phyloP scores from a whole-genome alignment of 64 coral and sea anemone species.

The Astreopora myriophthalma region DNA sequence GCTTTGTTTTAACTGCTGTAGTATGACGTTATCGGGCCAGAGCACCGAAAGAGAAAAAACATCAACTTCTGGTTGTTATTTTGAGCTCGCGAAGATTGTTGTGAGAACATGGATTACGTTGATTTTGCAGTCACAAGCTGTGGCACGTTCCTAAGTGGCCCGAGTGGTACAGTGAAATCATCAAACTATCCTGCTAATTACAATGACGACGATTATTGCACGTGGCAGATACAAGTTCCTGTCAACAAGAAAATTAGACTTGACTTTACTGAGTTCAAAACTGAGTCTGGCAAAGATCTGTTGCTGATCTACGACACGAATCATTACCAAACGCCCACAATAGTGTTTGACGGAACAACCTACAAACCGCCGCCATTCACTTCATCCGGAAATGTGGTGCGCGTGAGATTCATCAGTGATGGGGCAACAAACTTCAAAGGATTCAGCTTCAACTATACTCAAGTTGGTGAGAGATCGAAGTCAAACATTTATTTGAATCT shows the following conservation, averaged over 20 bases:
- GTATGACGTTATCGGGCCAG: too few relatives aligned
- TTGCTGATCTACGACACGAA: slow-evolving; percentile 73
- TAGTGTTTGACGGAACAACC: slow-evolving; percentile 73
- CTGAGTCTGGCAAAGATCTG: slow-evolving; percentile 68
- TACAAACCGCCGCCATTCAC: slow-evolving; percentile 69
- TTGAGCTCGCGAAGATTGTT: too few relatives aligned
- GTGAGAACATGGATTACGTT: too few relatives aligned
- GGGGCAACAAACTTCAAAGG: slow-evolving; percentile 73
- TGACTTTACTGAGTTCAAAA: slow-evolving; percentile 76
- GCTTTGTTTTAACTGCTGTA: too few relatives aligned
- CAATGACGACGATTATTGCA: slow-evolving; percentile 79
- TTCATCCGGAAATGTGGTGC: slow-evolving; percentile 70
- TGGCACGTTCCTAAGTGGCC: slow-evolving; percentile 62
- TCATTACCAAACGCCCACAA: background rate
- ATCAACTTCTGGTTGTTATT: too few relatives aligned
- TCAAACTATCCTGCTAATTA: slow-evolving; percentile 73
- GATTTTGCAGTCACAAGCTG: slow-evolving; percentile 61
- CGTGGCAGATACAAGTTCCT: slow-evolving; percentile 82
- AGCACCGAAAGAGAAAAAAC: too few relatives aligned
- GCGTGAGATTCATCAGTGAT: slow-evolving; percentile 73
- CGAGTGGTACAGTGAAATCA: slow-evolving; percentile 54
- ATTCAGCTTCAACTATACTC: slow-evolving; percentile 69
- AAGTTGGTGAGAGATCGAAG: slow-evolving; percentile 58
- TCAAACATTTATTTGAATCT: background rate
- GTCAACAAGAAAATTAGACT: slow-evolving; percentile 77